Base-by-base conservation (phyloP, 2,888 invertebrate genomes). In the Latrodectus hesperus region DNA sequence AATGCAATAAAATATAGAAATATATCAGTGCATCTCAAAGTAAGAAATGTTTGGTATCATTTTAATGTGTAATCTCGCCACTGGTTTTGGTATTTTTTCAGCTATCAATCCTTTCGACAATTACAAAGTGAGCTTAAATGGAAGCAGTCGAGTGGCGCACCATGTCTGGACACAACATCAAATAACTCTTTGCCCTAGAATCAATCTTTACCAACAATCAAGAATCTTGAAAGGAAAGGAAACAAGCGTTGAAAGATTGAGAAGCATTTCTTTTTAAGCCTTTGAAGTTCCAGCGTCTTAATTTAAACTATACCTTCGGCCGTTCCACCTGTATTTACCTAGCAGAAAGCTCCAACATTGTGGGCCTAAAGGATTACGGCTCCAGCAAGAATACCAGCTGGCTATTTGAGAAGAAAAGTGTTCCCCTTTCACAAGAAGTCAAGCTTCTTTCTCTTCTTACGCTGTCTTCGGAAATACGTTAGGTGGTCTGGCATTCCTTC, bases 281-380 rank as follows among this genome's bases (percentile, higher is more conserved):
- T 22, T 22, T 22, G 22, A 22, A 22, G 22, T 22, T 22, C 55
- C 16, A 49, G 71, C 17, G 65, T 84, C 84, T 77, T 77, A 84
- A 84, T 77, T 84, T 72, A 26, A 77, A 77, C 71, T 84, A 64
- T 17, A 26, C 49, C 9, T 22, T 67, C 22, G 38, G 22, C 52
- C 12, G 12, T n/a, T 67, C 17, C 86, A 86, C 81, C 86, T 86
- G 86, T 86, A 72, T 81, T 86, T 86, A 86, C 81, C 67, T 71
- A 81, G 76, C 26, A 55, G 16, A 68, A 81, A 65, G 17, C 11
- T n/a, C 22, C 12, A 17, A 0, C 22, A 52, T 22, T 22, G 72
- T 65, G 86, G 76, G 72, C 67, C 67, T n/a, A 76, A 86, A 86
- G 86, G 86, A 86, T 86, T 86, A 81, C 49, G 55, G 71, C 70